phyloP scores from a whole-genome alignment of 2,888 invertebrate genomes.

The Thecophora atra region DNA sequence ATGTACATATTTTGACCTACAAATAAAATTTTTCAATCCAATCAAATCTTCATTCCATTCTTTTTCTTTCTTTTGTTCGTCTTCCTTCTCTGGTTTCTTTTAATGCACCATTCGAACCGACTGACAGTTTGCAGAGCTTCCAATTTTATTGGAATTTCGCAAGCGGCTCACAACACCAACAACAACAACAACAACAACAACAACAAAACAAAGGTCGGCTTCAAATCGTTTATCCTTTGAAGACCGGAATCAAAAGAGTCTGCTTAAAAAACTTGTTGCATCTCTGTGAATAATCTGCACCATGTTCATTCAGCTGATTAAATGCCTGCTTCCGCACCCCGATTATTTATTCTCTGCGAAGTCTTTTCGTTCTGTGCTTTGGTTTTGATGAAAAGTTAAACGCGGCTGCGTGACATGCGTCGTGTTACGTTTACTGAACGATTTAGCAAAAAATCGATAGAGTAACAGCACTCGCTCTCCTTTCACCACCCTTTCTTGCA shows the following conservation, averaged over 20 bases:
- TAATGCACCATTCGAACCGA: neutral
- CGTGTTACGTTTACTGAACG: conserved; percentile 20
- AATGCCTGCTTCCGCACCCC: neutral
- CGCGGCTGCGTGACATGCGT: conserved; percentile 33
- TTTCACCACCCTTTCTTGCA: too few species aligned
- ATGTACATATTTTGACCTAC: conserved; percentile 22
- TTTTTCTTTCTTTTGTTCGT: neutral
- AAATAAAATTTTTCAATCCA: neutral
- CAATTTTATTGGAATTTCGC: conserved; percentile 34
- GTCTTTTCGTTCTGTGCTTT: neutral
- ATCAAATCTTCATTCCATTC: neutral
- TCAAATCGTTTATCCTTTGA: conserved; percentile 32
- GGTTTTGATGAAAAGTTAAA: conserved; percentile 17
- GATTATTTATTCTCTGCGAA: neutral
- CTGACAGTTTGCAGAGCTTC: conserved; percentile 27
- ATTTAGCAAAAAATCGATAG: neutral
- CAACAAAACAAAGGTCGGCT: conserved; percentile 9
- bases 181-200: conserved; percentile 10
- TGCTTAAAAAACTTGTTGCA: neutral
- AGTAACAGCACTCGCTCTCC: neutral
- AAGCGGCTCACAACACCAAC: neutral
- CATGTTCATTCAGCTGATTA: neutral
- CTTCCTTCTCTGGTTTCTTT: too few species aligned
- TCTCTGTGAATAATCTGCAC: neutral
- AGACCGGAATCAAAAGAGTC: conserved; percentile 4